Percentiles rank a stretch among this genome's conserved stretches.
Conservation (phyloP, 2,888 invertebrate genomes). For the Rugalucina vietnamica region DNA sequence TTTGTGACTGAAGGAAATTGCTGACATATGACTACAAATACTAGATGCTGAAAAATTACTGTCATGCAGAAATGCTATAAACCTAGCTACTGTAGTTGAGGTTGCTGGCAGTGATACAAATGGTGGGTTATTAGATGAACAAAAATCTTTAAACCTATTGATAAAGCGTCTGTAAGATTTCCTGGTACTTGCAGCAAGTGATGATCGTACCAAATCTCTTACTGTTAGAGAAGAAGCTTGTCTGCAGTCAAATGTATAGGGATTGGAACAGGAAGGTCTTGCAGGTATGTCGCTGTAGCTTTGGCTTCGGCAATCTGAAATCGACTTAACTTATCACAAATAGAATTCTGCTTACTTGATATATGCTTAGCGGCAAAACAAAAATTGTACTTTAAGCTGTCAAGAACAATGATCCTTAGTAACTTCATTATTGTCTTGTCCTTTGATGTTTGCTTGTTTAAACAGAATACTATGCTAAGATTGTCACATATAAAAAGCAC, state of each 20-base stretch:
- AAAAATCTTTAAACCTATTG: too few relatives aligned
- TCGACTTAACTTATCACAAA: constrained; percentile 28
- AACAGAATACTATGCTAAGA: constrained; percentile 18
- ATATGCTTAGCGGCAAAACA: constrained; percentile 18
- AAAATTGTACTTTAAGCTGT: not conserved
- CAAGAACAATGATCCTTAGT: constrained; percentile 23
- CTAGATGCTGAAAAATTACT: not conserved
- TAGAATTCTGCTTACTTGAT: not conserved
- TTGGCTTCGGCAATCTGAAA: constrained; percentile 25
- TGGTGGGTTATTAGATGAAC: too few relatives aligned
- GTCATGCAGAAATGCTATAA: not conserved
- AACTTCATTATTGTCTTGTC: too few relatives aligned
- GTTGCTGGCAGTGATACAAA: too few relatives aligned
- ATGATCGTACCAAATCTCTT: too few relatives aligned
- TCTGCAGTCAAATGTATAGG: constrained; percentile 1
- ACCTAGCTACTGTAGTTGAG: too few relatives aligned
- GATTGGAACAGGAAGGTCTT: constrained; percentile 5
- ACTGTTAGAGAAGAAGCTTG: not conserved
- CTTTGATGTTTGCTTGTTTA: constrained; percentile 38
- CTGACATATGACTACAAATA: not conserved
- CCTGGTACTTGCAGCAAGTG: too few relatives aligned
- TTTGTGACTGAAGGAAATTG: not conserved
- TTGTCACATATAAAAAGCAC: too few relatives aligned
- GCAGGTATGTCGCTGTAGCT: constrained; percentile 21
- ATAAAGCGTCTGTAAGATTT: too few relatives aligned